A percentile compares a stretch with the other conserved stretches of the same genome.
phyloP scores from a whole-genome alignment of 2,113 vertebrate species.

The Paramisgurnus dabryanus region DNA sequence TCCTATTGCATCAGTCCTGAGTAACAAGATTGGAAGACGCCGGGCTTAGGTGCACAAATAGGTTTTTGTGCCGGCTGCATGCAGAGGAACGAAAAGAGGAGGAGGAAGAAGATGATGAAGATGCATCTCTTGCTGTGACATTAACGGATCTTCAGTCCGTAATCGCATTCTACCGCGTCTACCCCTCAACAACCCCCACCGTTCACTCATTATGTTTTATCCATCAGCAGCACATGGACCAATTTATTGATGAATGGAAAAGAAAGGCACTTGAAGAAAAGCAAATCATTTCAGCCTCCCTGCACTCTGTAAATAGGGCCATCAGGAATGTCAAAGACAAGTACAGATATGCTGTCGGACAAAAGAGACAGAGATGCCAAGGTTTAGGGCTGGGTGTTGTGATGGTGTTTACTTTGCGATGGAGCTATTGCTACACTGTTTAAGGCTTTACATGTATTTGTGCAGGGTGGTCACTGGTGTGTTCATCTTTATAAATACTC shows the following conservation, averaged over 20 bases:
- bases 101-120: conserved; percentile 20
- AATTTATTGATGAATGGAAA: conserved; percentile 38
- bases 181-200: conserved; percentile 34
- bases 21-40: conserved; percentile 56
- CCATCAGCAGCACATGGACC: conserved; percentile 44
- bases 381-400: neutral
- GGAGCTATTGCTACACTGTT: too few species aligned
- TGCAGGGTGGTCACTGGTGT: too few species aligned
- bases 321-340: conserved; percentile 41
- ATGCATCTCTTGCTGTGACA: conserved; percentile 51
- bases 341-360: conserved; percentile 31
- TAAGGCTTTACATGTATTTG: too few species aligned
- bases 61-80: conserved; percentile 49
- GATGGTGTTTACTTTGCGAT: too few species aligned
- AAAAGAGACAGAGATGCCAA: conserved; percentile 34
- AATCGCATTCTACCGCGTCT: conserved; percentile 39
- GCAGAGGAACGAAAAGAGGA: conserved; percentile 26
- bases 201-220: conserved; percentile 33
- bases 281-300: conserved; percentile 24
- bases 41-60: conserved; percentile 57
- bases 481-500: too few species aligned
- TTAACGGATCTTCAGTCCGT: conserved; percentile 31
- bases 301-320: conserved; percentile 39
- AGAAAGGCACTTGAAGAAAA: conserved; percentile 1
- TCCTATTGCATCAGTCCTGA: conserved; percentile 58